A percentile compares a stretch with the other conserved stretches of the same genome.
Conservation (phyloP, 2,797 vertebrate genomes). For the Microchirus variegatus region DNA sequence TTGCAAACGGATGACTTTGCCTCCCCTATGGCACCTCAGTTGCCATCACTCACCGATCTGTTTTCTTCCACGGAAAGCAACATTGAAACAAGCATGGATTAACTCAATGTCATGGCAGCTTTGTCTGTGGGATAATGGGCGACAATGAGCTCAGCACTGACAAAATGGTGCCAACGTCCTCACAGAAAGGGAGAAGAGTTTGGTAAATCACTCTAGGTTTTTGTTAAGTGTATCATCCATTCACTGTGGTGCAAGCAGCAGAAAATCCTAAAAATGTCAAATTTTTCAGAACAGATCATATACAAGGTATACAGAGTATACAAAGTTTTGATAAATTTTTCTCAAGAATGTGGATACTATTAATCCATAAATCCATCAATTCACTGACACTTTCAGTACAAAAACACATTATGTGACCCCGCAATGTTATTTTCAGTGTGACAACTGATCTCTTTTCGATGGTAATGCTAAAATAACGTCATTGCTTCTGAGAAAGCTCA, state of each 20-base stretch:
- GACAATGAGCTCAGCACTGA: conserved; percentile 63
- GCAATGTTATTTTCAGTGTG: no score
- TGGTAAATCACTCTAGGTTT: conserved; percentile 57
- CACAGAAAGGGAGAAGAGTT: conserved; percentile 50
- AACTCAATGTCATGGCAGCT: conserved; percentile 73
- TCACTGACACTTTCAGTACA: no score
- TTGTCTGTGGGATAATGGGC: conserved; percentile 70
- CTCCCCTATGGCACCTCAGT: conserved; percentile 22
- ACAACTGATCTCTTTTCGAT: no score
- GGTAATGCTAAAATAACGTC: no score
- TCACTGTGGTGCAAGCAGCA: conserved; percentile 37
- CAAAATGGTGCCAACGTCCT: conserved; percentile 65
- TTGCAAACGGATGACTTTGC: conserved; percentile 14
- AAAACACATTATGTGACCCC: no score
- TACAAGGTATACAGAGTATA: neutral
- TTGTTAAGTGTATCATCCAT: conserved; percentile 57
- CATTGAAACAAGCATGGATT: conserved; percentile 73
- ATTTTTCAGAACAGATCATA: conserved; percentile 16
- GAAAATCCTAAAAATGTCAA: conserved; percentile 25
- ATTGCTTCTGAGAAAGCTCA: no score
- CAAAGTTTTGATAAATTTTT: no score
- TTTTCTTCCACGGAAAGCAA: conserved; percentile 56
- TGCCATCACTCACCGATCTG: conserved; percentile 64
- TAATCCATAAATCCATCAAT: no score
- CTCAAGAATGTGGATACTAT: no score